A percentile compares a stretch with the other conserved stretches of the same genome.
Evolutionary conservation across 2,797 vertebrate species (phyloP).

Genomic region (Anomalospiza imberbis): DNA sequence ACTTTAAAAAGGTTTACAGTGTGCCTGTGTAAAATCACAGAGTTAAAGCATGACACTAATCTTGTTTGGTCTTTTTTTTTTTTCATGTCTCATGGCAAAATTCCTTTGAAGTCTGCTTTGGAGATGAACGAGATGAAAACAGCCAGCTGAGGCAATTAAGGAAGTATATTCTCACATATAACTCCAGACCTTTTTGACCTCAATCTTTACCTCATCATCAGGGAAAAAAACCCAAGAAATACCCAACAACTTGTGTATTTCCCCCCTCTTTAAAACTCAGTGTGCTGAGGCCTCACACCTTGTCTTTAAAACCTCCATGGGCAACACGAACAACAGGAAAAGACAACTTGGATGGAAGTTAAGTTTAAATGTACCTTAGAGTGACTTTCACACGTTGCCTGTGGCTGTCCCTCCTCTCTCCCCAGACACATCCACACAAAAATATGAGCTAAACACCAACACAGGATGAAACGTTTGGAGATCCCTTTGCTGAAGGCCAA

Average conservation of each 20-base stretch:
- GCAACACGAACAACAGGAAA: background rate
- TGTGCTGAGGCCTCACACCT: background rate
- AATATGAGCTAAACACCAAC: background rate
- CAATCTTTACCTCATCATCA: background rate
- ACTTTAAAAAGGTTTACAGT: background rate
- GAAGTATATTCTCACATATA: background rate
- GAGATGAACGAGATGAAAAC: slow-evolving; percentile 17
- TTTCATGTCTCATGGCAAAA: slow-evolving; percentile 22
- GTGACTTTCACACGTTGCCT: background rate
- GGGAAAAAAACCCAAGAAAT: background rate
- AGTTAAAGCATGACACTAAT: slow-evolving; percentile 16
- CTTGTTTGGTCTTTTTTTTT: slow-evolving; percentile 30
- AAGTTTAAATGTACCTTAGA: background rate
- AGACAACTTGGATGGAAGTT: background rate
- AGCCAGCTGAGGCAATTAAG: slow-evolving; percentile 37
- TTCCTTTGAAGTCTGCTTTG: slow-evolving; percentile 42
- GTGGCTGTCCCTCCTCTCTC: background rate
- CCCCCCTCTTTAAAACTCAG: background rate
- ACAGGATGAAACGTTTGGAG: background rate
- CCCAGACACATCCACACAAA: background rate
- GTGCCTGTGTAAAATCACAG: background rate
- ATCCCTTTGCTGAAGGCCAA: background rate
- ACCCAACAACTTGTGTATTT: background rate
- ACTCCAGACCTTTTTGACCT: slow-evolving; percentile 4
- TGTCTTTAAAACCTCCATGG: background rate